Percentiles rank a stretch among this genome's conserved stretches.
Evolutionary conservation across 2,113 vertebrate genomes (phyloP).

Genomic region (Strigops habroptila): DNA sequence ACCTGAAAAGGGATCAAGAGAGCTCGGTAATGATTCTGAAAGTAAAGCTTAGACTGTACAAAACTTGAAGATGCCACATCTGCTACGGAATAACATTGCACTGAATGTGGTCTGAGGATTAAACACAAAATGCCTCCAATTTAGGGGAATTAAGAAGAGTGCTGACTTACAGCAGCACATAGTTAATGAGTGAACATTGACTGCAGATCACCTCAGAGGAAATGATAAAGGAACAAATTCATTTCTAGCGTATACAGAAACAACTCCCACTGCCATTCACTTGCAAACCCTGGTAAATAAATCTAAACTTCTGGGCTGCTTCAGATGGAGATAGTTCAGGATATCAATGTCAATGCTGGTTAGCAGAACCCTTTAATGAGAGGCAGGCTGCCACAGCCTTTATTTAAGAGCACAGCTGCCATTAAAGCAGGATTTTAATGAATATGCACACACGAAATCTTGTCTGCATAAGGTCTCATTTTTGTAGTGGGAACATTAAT

Average conservation of each 20-base stretch:
- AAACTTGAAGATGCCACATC: neutral
- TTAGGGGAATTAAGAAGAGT: neutral
- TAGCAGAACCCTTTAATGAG: neutral
- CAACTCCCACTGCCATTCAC: neutral
- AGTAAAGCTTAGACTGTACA: neutral
- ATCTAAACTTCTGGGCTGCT: neutral
- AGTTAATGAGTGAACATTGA: neutral
- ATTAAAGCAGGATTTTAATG: neutral
- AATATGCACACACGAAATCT: neutral
- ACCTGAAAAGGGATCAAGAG: neutral
- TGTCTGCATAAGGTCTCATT: neutral
- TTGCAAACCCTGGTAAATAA: neutral
- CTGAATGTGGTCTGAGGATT: neutral
- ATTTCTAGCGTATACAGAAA: accelerated
- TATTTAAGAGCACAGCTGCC: neutral
- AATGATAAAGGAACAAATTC: neutral
- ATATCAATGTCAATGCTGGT: neutral
- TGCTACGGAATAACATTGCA: neutral
- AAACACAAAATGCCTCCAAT: neutral
- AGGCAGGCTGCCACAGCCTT: neutral
- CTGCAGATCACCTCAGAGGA: neutral
- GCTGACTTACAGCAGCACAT: neutral
- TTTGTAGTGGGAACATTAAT: neutral
- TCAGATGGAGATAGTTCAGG: neutral
- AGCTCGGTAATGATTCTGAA: neutral